A percentile compares a stretch with the other conserved stretches of the same genome.
Evolutionary conservation across 1,140 invertebrate species (phyloP).

Genomic region (Adoxophyes honmai): DNA sequence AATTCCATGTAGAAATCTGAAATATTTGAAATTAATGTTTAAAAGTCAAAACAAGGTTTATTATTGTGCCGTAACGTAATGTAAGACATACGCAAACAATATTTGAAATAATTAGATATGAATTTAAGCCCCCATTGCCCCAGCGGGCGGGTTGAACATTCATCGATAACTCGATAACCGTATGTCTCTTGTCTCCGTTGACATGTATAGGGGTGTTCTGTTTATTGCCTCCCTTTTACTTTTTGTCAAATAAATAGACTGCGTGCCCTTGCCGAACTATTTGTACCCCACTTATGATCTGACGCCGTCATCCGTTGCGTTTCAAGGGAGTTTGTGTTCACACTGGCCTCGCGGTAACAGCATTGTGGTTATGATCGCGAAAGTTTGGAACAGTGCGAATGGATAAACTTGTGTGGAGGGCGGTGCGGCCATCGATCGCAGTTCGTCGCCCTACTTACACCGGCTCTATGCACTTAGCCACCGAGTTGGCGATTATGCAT

Average conservation of each 20-base stretch:
- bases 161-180: slow-evolving; percentile 14
- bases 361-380: slow-evolving; percentile 38
- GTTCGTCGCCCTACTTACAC: slow-evolving; percentile 72
- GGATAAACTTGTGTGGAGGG: slow-evolving; percentile 65
- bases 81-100: background rate
- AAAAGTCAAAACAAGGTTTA: background rate
- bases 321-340: background rate
- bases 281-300: background rate
- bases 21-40: slow-evolving; percentile 21
- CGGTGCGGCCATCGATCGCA: slow-evolving; percentile 63
- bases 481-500: slow-evolving; percentile 13
- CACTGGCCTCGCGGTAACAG: background rate
- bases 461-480: slow-evolving; percentile 55
- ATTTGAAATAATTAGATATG: slow-evolving; percentile 11
- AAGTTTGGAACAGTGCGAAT: slow-evolving; percentile 67
- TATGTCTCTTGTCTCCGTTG: slow-evolving; percentile 3
- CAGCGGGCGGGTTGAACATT: background rate
- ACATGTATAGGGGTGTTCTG: slow-evolving; percentile 4
- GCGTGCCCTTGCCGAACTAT: too few relatives aligned
- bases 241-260: too few relatives aligned
- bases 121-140: slow-evolving; percentile 1
- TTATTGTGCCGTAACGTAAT: background rate
- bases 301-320: background rate
- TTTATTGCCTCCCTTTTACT: background rate
- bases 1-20: slow-evolving; percentile 21